phyloP scores from a whole-genome alignment of 2,113 vertebrate species.

The Apus apus region DNA sequence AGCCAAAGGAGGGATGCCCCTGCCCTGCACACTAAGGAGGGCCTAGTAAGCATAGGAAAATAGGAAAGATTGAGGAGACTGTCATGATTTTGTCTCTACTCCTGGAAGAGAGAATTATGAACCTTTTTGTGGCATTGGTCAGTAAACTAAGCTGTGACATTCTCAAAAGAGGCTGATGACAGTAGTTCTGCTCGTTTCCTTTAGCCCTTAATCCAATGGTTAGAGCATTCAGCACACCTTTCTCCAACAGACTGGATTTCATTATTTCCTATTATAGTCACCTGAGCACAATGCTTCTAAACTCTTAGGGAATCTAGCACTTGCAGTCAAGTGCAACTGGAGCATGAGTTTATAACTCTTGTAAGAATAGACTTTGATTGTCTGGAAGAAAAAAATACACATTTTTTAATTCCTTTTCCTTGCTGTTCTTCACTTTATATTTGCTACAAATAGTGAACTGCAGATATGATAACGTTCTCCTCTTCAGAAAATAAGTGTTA shows the following conservation, averaged over 20 bases:
- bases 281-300: neutral
- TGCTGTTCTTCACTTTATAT: constrained; percentile 10
- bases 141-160: neutral
- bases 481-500: neutral
- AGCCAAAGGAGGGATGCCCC: neutral
- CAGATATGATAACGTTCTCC: neutral
- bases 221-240: neutral
- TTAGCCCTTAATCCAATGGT: neutral
- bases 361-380: neutral
- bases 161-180: neutral
- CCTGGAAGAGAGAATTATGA: neutral
- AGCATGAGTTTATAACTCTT: neutral
- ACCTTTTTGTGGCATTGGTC: neutral
- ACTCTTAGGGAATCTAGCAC: neutral
- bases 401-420: constrained; percentile 19
- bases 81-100: neutral
- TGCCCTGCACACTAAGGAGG: neutral
- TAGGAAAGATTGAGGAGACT: neutral
- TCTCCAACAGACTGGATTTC: neutral
- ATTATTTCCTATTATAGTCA: neutral
- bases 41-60: neutral
- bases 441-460: neutral
- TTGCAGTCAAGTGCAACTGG: neutral
- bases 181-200: neutral
- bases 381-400: neutral